Base-by-base conservation (phyloP, 2,797 vertebrate species). In the Lepidocolaptes lacrymiger region DNA sequence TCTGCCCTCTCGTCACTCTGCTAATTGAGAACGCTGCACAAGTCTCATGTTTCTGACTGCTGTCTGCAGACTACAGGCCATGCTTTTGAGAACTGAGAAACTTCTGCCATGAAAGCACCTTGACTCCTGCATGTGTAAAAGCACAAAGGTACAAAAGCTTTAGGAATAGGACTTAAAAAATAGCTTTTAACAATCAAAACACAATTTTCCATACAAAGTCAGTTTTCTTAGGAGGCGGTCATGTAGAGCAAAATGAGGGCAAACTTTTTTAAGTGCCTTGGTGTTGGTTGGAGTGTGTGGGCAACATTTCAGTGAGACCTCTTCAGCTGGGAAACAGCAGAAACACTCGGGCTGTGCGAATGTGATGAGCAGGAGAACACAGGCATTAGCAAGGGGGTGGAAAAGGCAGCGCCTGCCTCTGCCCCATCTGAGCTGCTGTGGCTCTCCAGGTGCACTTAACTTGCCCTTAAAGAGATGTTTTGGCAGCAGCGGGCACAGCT, bases 241-340 rank as follows among this genome's bases (percentile, higher is more conserved):
- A 4, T 16, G 7, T 16, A 61, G 59, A 55, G 27, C 32, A 55
- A 51, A 51, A 49, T 0, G 6, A 54, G 16, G 13, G 44, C 37
- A 64, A 64, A 67, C 8, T 15, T 77, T 43, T 1, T 9, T 6
- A 67, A 52, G 37, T 1, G 1, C 19, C 7, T 37, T 8, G 69
- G 30, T 34, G 54, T 3, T 36, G 26, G 10, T 2, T 6, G 23
- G 18, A 48, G 16, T 1, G 6, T 0, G 9, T 0, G 1, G 76
- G 18, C 11, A 22, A 2, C 0, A 0, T 16, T 68, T 21, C 10
- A 14, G 78, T 0, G 0, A 72, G 41, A 18, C 26, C 30, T 34
- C 30, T 55, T 66, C 1, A 0, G 34, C 28, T 32, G 52, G 43
- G 64, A 67, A n/a, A 14, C 19, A 3, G 12, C 80, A 43, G 54